These are phyloP conservation scores for Ctenodactylus gundi DNA, from an alignment of 2,113 vertebrate genomes.

Conservation along the genomic window DNA sequence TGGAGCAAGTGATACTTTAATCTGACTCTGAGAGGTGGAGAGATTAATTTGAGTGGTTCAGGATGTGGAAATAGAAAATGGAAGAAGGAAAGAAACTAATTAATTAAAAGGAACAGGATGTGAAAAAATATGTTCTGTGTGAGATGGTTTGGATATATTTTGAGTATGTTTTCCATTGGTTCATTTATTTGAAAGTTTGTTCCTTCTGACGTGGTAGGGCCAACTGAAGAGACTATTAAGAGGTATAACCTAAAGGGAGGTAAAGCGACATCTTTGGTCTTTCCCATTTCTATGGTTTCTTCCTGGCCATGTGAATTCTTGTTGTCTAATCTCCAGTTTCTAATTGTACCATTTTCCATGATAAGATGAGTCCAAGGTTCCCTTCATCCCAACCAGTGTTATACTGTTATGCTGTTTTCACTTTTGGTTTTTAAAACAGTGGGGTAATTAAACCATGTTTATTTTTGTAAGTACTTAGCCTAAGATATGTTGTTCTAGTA, in stretches of 20 bases:
- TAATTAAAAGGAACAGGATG: background rate
- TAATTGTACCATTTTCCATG: background rate
- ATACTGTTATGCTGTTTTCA: background rate
- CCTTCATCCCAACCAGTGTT: background rate
- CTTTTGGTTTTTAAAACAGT: background rate
- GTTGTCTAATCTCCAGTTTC: background rate
- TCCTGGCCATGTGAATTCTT: background rate
- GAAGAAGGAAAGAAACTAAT: background rate
- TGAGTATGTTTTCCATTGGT: background rate
- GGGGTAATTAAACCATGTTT: background rate
- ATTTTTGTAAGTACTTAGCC: background rate
- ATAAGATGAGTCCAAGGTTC: background rate
- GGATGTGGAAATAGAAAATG: background rate
- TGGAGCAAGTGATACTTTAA: background rate
- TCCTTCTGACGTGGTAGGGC: too few relatives aligned
- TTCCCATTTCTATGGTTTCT: background rate
- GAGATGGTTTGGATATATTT: background rate
- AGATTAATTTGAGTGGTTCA: background rate
- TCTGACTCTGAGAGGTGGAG: background rate
- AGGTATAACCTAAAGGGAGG: accelerated
- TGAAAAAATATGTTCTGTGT: background rate
- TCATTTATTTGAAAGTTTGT: too few relatives aligned
- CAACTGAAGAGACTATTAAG: background rate
- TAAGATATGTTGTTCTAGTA: background rate
- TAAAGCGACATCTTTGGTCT: background rate